phyloP scores from a whole-genome alignment of 2,797 vertebrate species.

The Scarus forsteni region DNA sequence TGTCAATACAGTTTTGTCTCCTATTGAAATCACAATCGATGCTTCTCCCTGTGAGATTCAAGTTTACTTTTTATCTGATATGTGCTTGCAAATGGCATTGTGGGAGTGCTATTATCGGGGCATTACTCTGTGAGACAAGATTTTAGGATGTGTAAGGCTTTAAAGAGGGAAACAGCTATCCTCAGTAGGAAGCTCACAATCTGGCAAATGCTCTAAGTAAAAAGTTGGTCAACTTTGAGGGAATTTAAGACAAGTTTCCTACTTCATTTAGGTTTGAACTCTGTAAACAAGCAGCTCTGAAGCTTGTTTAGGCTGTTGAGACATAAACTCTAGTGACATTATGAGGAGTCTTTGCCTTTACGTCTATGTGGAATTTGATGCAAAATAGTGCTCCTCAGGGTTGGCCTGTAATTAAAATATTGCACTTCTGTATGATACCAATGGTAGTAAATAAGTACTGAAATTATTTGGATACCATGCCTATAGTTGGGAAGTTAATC shows the following conservation, averaged over 20 bases:
- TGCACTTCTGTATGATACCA: too few relatives aligned
- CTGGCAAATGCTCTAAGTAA: constrained; percentile 17
- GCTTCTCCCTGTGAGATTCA: constrained; percentile 34
- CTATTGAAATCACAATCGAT: constrained; percentile 53
- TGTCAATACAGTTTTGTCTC: constrained; percentile 39
- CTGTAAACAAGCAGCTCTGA: constrained; percentile 18
- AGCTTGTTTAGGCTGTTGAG: neutral
- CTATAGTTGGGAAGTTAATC: too few relatives aligned
- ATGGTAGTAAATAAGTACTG: too few relatives aligned
- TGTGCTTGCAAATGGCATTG: constrained; percentile 42
- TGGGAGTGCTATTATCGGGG: constrained; percentile 26
- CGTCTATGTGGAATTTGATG: too few relatives aligned
- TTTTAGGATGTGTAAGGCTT: constrained; percentile 13
- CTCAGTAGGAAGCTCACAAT: constrained; percentile 7
- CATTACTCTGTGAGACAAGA: constrained; percentile 13
- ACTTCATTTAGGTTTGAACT: constrained; percentile 3
- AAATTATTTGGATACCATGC: too few relatives aligned
- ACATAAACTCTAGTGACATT: neutral
- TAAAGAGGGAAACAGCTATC: constrained; percentile 1
- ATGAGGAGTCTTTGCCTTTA: neutral
- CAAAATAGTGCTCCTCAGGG: too few relatives aligned
- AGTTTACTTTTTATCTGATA: constrained; percentile 47
- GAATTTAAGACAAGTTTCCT: neutral
- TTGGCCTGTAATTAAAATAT: too few relatives aligned
- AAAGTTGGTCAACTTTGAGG: constrained; percentile 17